These are phyloP conservation scores for Bryconaethiops microstoma DNA, from an alignment of 2,797 vertebrate genomes.

Conservation along the genomic window DNA sequence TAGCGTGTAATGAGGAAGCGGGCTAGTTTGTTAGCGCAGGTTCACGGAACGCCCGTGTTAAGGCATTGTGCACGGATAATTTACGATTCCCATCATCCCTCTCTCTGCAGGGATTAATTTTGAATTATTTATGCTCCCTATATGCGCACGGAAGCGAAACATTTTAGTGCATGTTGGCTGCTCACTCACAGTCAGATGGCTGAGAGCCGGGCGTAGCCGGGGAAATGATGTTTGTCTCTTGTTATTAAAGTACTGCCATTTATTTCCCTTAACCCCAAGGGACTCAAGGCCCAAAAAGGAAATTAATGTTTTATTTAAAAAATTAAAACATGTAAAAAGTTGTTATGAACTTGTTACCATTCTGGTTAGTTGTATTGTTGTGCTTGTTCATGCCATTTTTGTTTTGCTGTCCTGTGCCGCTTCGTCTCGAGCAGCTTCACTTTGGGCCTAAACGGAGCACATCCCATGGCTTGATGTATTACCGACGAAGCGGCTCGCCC, in stretches of 20 bases:
- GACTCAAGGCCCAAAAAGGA: conserved; percentile 77
- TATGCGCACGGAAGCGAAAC: conserved; percentile 92
- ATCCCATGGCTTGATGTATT: conserved; percentile 63
- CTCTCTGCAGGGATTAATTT: conserved; percentile 96
- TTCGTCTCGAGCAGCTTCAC: conserved; percentile 62
- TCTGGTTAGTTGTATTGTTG: conserved; percentile 62
- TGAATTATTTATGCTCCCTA: conserved; percentile 99
- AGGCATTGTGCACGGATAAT: conserved; percentile 92
- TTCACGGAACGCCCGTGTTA: conserved; percentile 90
- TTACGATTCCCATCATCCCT: conserved; percentile 95
- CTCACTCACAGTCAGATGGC: conserved; percentile 90
- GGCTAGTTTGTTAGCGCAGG: conserved; percentile 94
- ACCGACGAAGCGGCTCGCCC: conserved; percentile 61
- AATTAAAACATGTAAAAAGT: conserved; percentile 41
- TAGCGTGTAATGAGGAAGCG: conserved; percentile 92
- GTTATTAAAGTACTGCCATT: conserved; percentile 98
- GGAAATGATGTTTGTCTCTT: conserved; percentile 95
- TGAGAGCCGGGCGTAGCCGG: conserved; percentile 82
- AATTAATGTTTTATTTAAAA: conserved; percentile 78
- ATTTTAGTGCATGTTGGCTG: conserved; percentile 97
- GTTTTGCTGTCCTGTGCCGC: conserved; percentile 29
- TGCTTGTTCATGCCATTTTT: conserved; percentile 31
- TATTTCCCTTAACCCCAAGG: conserved; percentile 89
- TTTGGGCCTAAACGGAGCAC: conserved; percentile 55
- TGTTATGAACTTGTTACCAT: conserved; percentile 44